Conservation (phyloP, 2,797 vertebrate genomes). For the Scarus forsteni region DNA sequence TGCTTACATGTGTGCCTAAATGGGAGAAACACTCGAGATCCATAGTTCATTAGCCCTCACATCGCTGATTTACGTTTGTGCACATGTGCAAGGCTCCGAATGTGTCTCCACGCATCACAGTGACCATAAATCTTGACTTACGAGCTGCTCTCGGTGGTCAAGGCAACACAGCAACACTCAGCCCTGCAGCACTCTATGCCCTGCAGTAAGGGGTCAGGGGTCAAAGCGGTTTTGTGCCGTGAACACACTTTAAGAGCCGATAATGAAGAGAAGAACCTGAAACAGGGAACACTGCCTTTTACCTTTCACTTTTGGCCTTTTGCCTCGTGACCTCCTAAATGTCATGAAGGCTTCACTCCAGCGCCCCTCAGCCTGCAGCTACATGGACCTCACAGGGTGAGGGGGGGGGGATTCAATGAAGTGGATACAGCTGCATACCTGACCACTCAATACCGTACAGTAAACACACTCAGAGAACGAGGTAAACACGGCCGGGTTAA, state of each 20-base stretch:
- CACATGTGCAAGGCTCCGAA: slow-evolving; percentile 9
- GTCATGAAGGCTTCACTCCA: slow-evolving; percentile 35
- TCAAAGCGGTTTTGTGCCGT: slow-evolving; percentile 54
- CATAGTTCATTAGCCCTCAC: slow-evolving; percentile 58
- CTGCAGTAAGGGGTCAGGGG: slow-evolving; percentile 62
- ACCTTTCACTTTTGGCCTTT: slow-evolving; percentile 55
- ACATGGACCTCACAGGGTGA: slow-evolving; percentile 10
- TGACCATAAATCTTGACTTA: slow-evolving; percentile 67
- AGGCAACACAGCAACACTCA: slow-evolving; percentile 45
- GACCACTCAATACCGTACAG: not conserved
- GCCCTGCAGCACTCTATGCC: slow-evolving; percentile 45
- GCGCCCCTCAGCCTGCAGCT: slow-evolving; percentile 16
- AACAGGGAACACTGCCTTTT: slow-evolving; percentile 57
- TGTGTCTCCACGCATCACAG: slow-evolving; percentile 42
- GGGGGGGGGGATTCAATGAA: slow-evolving; percentile 11
- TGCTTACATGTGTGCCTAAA: slow-evolving; percentile 45
- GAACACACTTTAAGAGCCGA: slow-evolving; percentile 45
- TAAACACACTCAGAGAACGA: slow-evolving; percentile 4
- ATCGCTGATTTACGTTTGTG: slow-evolving; percentile 39
- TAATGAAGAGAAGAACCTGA: slow-evolving; percentile 64
- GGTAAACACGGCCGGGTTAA: not conserved
- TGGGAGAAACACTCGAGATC: slow-evolving; percentile 41
- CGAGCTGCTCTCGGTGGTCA: slow-evolving; percentile 55
- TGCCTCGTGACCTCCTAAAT: slow-evolving; percentile 47
- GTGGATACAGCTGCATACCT: slow-evolving; percentile 8